phyloP scores from a whole-genome alignment of 2,797 vertebrate species.

The Acrossocheilus wenchowensis region DNA sequence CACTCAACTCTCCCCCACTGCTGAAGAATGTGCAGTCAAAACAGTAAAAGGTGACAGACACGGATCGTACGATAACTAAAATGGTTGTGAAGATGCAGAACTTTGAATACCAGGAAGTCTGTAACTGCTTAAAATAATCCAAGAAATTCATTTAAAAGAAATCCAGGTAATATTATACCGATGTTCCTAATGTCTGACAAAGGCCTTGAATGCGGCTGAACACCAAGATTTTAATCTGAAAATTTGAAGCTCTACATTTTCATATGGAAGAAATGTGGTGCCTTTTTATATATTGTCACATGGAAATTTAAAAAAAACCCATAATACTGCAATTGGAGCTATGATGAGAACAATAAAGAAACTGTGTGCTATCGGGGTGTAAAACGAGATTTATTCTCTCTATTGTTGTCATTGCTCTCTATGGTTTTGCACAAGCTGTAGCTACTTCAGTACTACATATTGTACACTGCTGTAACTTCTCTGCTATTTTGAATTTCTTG shows the following conservation, averaged over 20 bases:
- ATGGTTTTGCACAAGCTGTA: not conserved
- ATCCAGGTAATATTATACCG: too few species aligned
- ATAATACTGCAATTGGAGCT: not conserved
- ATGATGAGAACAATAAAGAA: not conserved
- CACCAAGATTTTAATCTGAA: not conserved
- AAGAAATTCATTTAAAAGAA: too few species aligned
- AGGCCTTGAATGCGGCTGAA: not conserved
- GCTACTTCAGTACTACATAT: not conserved
- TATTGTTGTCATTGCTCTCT: not conserved
- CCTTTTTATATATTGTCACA: not conserved
- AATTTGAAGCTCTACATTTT: not conserved
- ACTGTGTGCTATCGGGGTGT: not conserved
- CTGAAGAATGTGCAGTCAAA: constrained; percentile 2
- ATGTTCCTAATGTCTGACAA: not conserved
- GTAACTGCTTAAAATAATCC: not conserved
- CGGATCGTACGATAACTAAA: not conserved
- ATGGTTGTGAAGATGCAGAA: not conserved
- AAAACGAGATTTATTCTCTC: not conserved
- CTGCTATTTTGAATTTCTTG: not conserved
- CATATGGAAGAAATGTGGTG: not conserved
- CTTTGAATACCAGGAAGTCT: not conserved
- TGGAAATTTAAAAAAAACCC: not conserved
- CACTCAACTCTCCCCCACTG: not conserved
- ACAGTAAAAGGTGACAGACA: not conserved
- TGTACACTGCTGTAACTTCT: not conserved